phyloP scores from a whole-genome alignment of 2,888 invertebrate species.

The Nebria brevicollis region DNA sequence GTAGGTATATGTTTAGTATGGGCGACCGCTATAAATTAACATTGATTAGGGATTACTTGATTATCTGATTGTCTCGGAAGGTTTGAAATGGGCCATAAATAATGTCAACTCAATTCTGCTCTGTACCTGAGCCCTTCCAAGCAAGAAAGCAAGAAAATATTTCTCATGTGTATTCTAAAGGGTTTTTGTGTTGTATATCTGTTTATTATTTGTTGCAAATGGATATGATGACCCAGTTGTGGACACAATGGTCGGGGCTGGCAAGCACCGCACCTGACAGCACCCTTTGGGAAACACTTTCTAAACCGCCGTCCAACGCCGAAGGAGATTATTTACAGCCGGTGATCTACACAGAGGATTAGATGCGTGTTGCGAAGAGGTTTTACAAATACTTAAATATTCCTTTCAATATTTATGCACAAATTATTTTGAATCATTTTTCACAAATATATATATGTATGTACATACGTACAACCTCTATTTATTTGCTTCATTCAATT shows the following conservation, averaged over 20 bases:
- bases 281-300: conserved; percentile 51
- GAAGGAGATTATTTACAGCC: conserved; percentile 50
- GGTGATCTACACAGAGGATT: conserved; percentile 41
- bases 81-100: conserved; percentile 60
- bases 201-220: conserved; percentile 41
- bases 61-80: conserved; percentile 61
- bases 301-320: conserved; percentile 43
- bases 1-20: conserved; percentile 57
- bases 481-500: no score
- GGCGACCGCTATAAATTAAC: conserved; percentile 63
- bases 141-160: background rate
- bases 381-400: background rate
- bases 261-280: conserved; percentile 49
- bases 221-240: conserved; percentile 49
- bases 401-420: background rate
- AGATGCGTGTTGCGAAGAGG: background rate
- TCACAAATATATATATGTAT: no score
- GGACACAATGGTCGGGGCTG: conserved; percentile 48
- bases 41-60: conserved; percentile 63
- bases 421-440: no score
- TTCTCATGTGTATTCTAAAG: background rate
- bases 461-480: no score
- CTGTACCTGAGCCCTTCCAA: conserved; percentile 25
- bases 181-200: conserved; percentile 45
- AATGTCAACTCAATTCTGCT: conserved; percentile 53